phyloP scores from a whole-genome alignment of 2,888 invertebrate species.

The Amblyteles armatorius region DNA sequence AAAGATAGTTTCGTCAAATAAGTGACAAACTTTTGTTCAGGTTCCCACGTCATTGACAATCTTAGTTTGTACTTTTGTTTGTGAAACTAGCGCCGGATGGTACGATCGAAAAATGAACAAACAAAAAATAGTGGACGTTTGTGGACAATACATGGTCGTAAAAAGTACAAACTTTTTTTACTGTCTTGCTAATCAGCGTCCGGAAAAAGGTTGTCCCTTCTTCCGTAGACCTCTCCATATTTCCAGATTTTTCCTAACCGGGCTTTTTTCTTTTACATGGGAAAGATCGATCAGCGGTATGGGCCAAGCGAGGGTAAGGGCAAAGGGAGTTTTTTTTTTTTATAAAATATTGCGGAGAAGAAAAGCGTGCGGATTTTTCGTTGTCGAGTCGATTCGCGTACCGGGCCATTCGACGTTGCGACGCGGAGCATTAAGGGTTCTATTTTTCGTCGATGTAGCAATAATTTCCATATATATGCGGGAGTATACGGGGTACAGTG shows the following conservation, averaged over 20 bases:
- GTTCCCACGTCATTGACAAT: too few relatives aligned
- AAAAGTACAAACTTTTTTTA: too few relatives aligned
- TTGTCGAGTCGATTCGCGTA: conserved; percentile 45
- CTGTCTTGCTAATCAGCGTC: not conserved
- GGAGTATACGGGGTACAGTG: conserved; percentile 64
- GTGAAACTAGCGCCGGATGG: too few relatives aligned
- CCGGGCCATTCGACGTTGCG: conserved; percentile 64
- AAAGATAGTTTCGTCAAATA: too few relatives aligned
- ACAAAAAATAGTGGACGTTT: too few relatives aligned
- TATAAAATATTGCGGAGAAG: conserved; percentile 52
- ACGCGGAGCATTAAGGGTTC: conserved; percentile 70
- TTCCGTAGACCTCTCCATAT: not conserved
- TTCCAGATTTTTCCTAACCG: not conserved
- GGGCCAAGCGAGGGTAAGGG: not conserved
- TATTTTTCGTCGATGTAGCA: conserved; percentile 74
- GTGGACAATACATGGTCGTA: too few relatives aligned
- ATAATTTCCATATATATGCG: conserved; percentile 75
- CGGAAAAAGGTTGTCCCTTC: not conserved
- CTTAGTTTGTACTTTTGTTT: too few relatives aligned
- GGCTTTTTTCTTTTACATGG: not conserved
- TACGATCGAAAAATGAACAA: too few relatives aligned
- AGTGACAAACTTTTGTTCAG: too few relatives aligned
- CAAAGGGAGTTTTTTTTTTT: conserved; percentile 26
- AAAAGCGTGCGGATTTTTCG: conserved; percentile 44
- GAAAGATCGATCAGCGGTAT: conserved; percentile 1